phyloP scores from a whole-genome alignment of 2,113 vertebrate genomes.

The Xiphophorus maculatus region DNA sequence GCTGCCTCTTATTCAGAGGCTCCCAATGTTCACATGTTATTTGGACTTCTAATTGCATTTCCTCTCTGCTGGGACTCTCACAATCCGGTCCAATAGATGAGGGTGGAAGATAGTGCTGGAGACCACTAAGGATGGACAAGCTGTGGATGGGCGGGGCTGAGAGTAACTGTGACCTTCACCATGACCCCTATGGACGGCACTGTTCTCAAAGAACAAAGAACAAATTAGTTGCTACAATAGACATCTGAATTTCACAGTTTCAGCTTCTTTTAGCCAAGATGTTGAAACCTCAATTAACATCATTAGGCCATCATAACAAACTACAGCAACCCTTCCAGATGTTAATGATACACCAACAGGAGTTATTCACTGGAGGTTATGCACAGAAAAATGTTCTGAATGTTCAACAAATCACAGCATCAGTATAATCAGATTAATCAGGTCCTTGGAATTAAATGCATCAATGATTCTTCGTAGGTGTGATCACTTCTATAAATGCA shows the following conservation, averaged over 20 bases:
- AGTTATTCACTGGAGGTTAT: too few relatives aligned
- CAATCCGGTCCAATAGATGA: conserved; percentile 52
- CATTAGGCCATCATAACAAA: background rate
- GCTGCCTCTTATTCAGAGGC: conserved; percentile 57
- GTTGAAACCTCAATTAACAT: background rate
- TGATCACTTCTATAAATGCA: too few relatives aligned
- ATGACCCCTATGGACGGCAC: background rate
- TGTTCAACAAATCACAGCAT: too few relatives aligned
- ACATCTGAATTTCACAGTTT: background rate
- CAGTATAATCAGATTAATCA: too few relatives aligned
- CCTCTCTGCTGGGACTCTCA: conserved; percentile 43
- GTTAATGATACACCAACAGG: background rate
- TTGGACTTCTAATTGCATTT: conserved; percentile 76
- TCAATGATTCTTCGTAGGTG: too few relatives aligned
- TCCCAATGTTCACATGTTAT: conserved; percentile 41
- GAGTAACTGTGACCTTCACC: conserved; percentile 31
- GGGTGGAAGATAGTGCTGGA: conserved; percentile 7
- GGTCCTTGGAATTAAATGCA: too few relatives aligned
- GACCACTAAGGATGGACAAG: conserved; percentile 19
- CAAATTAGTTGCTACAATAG: conserved; percentile 12
- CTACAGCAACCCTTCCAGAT: too few relatives aligned
- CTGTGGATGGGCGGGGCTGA: background rate
- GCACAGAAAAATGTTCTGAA: too few relatives aligned
- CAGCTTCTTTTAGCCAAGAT: background rate
- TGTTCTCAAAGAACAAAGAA: background rate